These are phyloP conservation scores for Pluvialis apricaria DNA, from an alignment of 2,113 vertebrate species.

Conservation along the genomic window DNA sequence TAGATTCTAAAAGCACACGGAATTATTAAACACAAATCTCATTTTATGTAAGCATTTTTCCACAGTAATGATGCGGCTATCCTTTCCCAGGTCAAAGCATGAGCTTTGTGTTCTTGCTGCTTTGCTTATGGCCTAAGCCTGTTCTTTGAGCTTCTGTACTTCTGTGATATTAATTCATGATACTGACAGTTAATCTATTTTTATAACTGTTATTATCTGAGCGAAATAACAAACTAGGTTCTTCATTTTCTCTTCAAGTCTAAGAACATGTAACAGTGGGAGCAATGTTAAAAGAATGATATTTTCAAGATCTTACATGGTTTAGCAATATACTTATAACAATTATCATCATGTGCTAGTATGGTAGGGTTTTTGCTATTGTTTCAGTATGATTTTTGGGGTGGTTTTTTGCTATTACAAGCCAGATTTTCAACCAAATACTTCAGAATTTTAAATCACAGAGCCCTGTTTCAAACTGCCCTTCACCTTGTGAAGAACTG, in stretches of 20 bases:
- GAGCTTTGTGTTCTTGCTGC: not conserved
- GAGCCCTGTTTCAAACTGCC: not conserved
- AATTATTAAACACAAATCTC: not conserved
- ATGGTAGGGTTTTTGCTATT: not conserved
- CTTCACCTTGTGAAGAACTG: not conserved
- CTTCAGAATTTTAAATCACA: not conserved
- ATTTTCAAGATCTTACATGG: not conserved
- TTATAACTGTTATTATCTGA: conserved; percentile 37
- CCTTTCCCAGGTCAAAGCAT: not conserved
- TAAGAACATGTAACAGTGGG: not conserved
- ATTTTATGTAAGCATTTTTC: not conserved
- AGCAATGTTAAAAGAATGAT: not conserved
- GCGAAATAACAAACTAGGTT: conserved; percentile 18
- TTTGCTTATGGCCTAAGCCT: not conserved
- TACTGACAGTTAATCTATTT: conserved; percentile 49
- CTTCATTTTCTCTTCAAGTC: conserved; percentile 31
- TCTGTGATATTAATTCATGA: conserved; percentile 24
- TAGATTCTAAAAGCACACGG: not conserved
- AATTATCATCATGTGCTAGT: not conserved
- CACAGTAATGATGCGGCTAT: not conserved
- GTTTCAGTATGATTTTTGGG: not conserved
- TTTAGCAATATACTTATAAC: not conserved
- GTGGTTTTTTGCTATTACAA: not conserved
- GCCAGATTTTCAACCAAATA: not conserved
- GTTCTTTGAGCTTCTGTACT: not conserved